Conservation (phyloP, 2,888 invertebrate genomes). For the Serripes groenlandicus region DNA sequence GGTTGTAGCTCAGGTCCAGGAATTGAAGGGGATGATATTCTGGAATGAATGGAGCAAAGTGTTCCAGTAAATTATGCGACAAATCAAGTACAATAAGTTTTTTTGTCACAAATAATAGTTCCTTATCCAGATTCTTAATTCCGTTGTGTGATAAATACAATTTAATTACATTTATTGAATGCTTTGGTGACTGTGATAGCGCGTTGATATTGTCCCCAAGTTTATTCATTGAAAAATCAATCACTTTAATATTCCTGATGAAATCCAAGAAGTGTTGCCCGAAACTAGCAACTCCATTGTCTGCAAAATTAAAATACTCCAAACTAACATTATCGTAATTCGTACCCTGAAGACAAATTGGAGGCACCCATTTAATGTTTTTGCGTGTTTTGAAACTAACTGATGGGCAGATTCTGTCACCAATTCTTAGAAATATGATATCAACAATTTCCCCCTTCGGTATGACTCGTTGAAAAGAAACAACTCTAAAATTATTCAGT, state of each 20-base stretch:
- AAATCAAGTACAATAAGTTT: not conserved
- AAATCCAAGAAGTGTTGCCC: not conserved
- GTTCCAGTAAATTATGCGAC: not conserved
- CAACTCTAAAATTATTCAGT: not conserved
- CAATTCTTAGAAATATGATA: not conserved
- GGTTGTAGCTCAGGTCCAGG: not conserved
- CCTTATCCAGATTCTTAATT: not conserved
- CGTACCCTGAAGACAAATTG: not conserved
- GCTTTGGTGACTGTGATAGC: not conserved
- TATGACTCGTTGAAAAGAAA: not conserved
- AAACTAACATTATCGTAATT: not conserved
- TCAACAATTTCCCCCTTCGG: not conserved
- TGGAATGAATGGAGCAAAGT: not conserved
- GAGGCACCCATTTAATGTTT: not conserved
- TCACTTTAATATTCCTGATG: not conserved
- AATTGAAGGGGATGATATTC: not conserved
- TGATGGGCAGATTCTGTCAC: not conserved
- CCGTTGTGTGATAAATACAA: not conserved
- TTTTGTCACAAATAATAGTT: not conserved
- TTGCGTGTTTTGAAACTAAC: not conserved
- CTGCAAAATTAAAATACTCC: not conserved
- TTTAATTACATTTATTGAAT: not conserved
- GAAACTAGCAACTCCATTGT: not conserved
- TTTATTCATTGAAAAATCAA: not conserved
- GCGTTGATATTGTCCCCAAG: not conserved